phyloP scores from a whole-genome alignment of 2,113 vertebrate species.

The Mugil cephalus region DNA sequence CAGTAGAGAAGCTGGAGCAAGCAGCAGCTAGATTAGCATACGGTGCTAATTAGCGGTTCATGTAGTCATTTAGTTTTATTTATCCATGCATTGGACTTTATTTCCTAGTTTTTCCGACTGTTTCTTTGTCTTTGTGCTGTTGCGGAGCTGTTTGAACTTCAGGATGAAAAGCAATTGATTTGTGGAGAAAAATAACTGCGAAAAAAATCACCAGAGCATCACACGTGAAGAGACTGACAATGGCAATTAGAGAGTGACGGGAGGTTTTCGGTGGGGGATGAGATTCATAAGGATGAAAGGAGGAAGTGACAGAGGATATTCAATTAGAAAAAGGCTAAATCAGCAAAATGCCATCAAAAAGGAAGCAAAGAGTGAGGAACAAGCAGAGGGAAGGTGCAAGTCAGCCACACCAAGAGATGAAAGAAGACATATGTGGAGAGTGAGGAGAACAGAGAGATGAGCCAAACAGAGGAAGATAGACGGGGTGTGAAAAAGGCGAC shows the following conservation, averaged over 20 bases:
- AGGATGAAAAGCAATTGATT: neutral
- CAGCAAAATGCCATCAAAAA: constrained; percentile 24
- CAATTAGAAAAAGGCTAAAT: constrained; percentile 28
- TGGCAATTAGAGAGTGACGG: constrained; percentile 34
- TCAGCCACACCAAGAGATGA: constrained; percentile 5
- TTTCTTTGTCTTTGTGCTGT: neutral
- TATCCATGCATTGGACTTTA: no score
- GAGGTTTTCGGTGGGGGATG: constrained; percentile 7
- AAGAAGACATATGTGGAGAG: neutral
- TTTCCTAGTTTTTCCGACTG: neutral
- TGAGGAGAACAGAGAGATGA: neutral
- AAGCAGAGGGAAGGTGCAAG: neutral
- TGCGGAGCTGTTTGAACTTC: neutral
- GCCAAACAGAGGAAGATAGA: neutral
- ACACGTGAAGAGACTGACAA: neutral
- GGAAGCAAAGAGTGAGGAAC: constrained; percentile 20
- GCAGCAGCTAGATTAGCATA: constrained; percentile 22
- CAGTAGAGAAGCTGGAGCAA: neutral
- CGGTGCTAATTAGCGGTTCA: neutral
- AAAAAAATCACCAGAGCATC: neutral
- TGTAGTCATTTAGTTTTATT: neutral
- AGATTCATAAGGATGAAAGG: constrained; percentile 24
- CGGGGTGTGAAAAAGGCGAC: neutral
- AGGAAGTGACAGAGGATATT: constrained; percentile 22
- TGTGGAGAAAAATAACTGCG: neutral